A percentile compares a stretch with the other conserved stretches of the same genome.
These are phyloP conservation scores for Itoplectis maculator DNA, from an alignment of 2,888 invertebrate genomes.

Conservation along the genomic window DNA sequence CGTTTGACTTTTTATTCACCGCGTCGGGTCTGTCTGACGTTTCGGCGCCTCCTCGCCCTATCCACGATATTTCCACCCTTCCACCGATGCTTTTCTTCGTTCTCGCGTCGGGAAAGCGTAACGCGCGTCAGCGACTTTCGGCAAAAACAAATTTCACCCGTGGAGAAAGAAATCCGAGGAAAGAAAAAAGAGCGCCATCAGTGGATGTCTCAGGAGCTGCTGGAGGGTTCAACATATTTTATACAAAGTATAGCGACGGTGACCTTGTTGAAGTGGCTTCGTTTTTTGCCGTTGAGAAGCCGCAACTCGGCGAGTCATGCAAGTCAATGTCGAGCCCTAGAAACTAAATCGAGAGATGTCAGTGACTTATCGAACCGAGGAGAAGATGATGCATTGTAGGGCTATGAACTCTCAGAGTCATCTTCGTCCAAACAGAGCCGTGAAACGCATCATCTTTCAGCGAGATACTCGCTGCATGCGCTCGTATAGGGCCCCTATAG, in stretches of 20 bases:
- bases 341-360: neutral
- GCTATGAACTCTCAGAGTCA: neutral
- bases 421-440: too few species aligned
- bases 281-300: neutral
- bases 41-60: neutral
- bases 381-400: neutral
- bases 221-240: neutral
- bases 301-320: neutral
- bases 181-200: neutral
- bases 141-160: slow-evolving; percentile 34
- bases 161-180: neutral
- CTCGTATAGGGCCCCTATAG: too few species aligned
- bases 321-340: neutral
- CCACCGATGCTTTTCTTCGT: neutral
- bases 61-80: slow-evolving; percentile 1
- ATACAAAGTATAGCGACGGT: neutral
- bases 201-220: neutral
- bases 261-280: neutral
- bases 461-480: too few species aligned
- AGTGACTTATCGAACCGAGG: neutral
- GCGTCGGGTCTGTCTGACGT: neutral
- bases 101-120: neutral
- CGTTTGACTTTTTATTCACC: slow-evolving; percentile 7
- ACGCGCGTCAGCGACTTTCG: slow-evolving; percentile 35
- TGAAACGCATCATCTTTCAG: too few species aligned